Evolutionary conservation across 2,797 vertebrate species (phyloP), one percentile per base, ranked within the genome.

Genomic region (Scyliorhinus canicula): DNA sequence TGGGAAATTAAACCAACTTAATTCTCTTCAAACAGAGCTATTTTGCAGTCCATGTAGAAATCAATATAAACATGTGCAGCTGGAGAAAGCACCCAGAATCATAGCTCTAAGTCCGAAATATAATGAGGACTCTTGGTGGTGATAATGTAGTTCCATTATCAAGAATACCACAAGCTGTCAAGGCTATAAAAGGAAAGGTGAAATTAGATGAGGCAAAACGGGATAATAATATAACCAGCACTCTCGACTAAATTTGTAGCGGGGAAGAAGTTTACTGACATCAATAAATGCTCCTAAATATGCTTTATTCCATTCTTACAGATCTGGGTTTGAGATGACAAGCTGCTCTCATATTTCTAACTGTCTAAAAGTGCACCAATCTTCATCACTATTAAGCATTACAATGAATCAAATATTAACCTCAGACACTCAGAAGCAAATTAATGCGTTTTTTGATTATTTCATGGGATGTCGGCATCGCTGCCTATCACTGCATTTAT

Each of bases 101-200:
- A 91, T 44, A 44, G 88, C 8, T 91, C 60, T 24, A 26, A 65
- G 88, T 91, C 88, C 88, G 9, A 91, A 44, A 91, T 3, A 2
- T 11, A 91, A 91, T 65, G 57, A 65, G 60, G 40, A 63, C n/a
- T n/a, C 60, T 44, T 1, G 35, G n/a, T 65, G 57, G 55, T 63
- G 44, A 91, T 91, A n/a, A 63, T 63, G 57, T 44, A 26, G 88
- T 8, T 40, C 63, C 57, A 91, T 91, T 91, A 91, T 24, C n/a
- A 91, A 44, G 60, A 91, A 44, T 65, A 28, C 60, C 60, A 91
- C n/a, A 44, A 24, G 88, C 28, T 91, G 88, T 65, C 60, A 91
- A 91, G 88, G 60, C n/a, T 44, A 19, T 65, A 65, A 91, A 91
- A 91, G 21, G n/a, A 65, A 65, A 91, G 57, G 88, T 91, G 60